Percentiles rank a stretch among this genome's conserved stretches.
Conservation (phyloP, 2,888 invertebrate genomes). For the Oscheius sp. region DNA sequence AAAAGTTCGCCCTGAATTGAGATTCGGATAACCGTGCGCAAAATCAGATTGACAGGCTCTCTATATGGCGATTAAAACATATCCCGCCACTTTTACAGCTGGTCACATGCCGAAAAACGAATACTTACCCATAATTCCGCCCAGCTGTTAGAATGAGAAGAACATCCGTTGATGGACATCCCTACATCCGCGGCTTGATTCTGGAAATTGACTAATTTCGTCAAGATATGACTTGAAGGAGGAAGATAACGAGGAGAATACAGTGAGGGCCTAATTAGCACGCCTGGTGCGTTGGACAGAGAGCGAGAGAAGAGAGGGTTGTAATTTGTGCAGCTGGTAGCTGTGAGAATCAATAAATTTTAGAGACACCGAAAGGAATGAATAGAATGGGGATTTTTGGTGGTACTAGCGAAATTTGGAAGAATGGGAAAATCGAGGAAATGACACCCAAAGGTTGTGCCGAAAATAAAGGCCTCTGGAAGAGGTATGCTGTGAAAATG, state of each 20-base stretch:
- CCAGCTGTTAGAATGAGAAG: slow-evolving; percentile 30
- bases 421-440: neutral
- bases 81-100: neutral
- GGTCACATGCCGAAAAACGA: neutral
- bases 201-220: slow-evolving; percentile 10
- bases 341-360: slow-evolving; percentile 22
- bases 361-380: neutral
- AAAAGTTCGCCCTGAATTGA: no score
- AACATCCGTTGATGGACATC: slow-evolving; percentile 33
- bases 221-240: neutral
- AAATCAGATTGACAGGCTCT: slow-evolving; percentile 6
- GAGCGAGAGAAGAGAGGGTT: neutral
- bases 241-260: slow-evolving; percentile 7
- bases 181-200: slow-evolving; percentile 25
- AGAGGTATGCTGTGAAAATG: no score
- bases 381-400: neutral
- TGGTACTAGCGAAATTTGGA: neutral
- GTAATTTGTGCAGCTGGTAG: slow-evolving; percentile 37
- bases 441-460: neutral
- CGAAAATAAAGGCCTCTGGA: no score
- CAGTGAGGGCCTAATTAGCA: no score
- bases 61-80: neutral
- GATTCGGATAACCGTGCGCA: neutral
- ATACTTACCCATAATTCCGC: slow-evolving; percentile 41
- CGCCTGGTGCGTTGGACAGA: neutral